Conservation (phyloP, 2,113 vertebrate species). For the Chinchilla lanigera region DNA sequence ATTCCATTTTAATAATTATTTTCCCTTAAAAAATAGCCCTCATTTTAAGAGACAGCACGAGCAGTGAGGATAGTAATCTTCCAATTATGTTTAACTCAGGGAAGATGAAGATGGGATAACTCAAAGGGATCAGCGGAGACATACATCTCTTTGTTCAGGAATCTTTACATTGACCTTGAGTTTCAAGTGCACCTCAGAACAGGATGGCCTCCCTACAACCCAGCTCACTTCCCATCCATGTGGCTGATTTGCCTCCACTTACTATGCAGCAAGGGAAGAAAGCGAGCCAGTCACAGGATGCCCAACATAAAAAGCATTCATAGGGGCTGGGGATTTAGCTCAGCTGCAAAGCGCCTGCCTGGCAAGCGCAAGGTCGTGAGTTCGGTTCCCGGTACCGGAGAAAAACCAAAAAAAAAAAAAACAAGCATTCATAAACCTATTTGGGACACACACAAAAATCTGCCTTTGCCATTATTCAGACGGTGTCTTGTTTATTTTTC, state of each 20-base stretch:
- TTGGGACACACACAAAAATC: background rate
- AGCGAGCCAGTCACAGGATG: background rate
- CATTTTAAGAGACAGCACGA: constrained; percentile 25
- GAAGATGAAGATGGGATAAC: background rate
- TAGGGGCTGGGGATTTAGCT: too few relatives aligned
- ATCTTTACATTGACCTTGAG: background rate
- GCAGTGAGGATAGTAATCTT: constrained; percentile 6
- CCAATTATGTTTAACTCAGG: background rate
- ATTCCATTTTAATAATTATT: constrained; percentile 56
- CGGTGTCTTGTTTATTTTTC: background rate
- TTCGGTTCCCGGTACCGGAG: too few relatives aligned
- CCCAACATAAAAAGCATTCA: background rate
- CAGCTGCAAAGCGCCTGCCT: too few relatives aligned
- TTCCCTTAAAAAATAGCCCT: constrained; percentile 38
- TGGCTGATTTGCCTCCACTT: too few relatives aligned
- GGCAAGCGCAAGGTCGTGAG: too few relatives aligned
- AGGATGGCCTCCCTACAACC: rapidly evolving
- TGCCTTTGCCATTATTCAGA: background rate
- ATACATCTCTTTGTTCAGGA: background rate
- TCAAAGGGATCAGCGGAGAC: background rate
- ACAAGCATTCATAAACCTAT: background rate
- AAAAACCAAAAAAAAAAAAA: too few relatives aligned
- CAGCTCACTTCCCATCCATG: rapidly evolving
- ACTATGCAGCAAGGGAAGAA: background rate
- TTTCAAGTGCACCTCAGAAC: rapidly evolving